These are phyloP conservation scores for Labeo catla DNA, from an alignment of 2,113 vertebrate species.

Conservation along the genomic window DNA sequence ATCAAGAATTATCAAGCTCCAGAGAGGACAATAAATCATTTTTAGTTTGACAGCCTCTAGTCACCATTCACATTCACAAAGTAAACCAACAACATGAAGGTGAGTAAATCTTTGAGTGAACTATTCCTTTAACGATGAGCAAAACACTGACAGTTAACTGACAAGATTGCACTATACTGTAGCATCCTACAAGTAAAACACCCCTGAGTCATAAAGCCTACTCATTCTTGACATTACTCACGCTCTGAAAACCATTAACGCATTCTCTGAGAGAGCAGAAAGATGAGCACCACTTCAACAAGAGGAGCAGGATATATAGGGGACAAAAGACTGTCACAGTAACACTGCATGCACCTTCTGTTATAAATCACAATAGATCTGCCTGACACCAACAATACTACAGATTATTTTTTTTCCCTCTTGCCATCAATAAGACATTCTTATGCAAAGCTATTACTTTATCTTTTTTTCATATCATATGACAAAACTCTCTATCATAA, in stretches of 20 bases:
- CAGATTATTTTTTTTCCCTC: not conserved
- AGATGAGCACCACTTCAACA: not conserved
- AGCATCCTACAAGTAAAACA: conserved; percentile 7
- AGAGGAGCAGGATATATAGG: not conserved
- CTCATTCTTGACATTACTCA: conserved; percentile 7
- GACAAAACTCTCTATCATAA: not conserved
- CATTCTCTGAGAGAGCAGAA: conserved; percentile 12
- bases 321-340: not conserved
- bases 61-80: not conserved
- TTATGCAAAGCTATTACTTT: not conserved
- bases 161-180: conserved; percentile 2
- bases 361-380: not conserved
- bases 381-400: not conserved
- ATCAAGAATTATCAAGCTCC: not conserved
- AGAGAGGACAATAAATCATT: not conserved
- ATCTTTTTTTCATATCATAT: not conserved
- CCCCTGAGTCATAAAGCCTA: not conserved
- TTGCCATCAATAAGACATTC: not conserved
- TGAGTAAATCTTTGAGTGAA: not conserved
- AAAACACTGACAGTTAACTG: not conserved
- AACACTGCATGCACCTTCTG: not conserved
- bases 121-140: not conserved
- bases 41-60: not conserved
- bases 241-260: not conserved
- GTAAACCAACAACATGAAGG: not conserved